phyloP scores from a whole-genome alignment of 2,797 vertebrate species.

The Acanthiza pusilla region DNA sequence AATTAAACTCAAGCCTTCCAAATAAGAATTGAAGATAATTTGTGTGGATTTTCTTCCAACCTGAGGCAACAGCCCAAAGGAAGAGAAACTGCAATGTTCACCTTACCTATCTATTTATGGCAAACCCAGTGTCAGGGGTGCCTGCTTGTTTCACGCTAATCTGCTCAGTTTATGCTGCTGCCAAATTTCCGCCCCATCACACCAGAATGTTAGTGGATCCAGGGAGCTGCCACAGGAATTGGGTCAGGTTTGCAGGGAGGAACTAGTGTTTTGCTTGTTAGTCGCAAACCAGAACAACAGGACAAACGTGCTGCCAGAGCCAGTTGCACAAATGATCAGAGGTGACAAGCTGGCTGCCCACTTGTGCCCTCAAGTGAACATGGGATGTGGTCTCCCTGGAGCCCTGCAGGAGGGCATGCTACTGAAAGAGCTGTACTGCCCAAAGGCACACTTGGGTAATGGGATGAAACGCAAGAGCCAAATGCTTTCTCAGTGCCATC shows the following conservation, averaged over 20 bases:
- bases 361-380: rapidly evolving
- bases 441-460: background rate
- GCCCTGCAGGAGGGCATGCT: background rate
- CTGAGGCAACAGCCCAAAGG: background rate
- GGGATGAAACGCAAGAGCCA: background rate
- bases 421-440: background rate
- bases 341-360: background rate
- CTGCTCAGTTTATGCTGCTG: background rate
- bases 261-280: background rate
- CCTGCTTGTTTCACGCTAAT: background rate
- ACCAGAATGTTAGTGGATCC: background rate
- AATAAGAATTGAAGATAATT: background rate
- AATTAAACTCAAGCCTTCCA: background rate
- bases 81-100: background rate
- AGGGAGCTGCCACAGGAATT: background rate
- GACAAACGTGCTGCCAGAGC: background rate
- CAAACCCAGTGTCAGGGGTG: background rate
- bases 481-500: background rate
- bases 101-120: background rate
- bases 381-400: background rate
- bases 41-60: background rate
- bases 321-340: background rate
- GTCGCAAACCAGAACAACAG: background rate
- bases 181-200: background rate
- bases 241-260: slow-evolving; percentile 11